Evolutionary conservation across 2,797 vertebrate genomes (phyloP).

Genomic region (Scyliorhinus canicula): DNA sequence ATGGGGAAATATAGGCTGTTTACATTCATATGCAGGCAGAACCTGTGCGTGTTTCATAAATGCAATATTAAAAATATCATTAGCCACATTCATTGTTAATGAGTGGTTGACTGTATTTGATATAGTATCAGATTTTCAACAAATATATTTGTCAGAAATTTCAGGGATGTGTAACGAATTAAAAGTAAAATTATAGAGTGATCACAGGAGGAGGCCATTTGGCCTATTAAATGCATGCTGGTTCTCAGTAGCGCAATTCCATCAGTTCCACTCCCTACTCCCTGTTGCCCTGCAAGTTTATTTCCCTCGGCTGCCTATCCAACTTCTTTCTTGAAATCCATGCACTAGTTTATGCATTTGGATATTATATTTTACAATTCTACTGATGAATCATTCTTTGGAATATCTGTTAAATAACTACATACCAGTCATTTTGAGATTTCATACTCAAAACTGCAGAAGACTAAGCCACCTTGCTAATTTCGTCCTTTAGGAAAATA

Average conservation of each 20-base stretch:
- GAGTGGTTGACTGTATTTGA: background rate
- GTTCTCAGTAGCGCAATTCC: background rate
- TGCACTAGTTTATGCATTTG: background rate
- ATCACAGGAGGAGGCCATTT: no score
- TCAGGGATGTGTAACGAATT: constrained; percentile 21
- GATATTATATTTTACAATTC: constrained; percentile 41
- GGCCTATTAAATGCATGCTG: background rate
- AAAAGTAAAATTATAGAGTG: background rate
- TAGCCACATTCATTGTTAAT: constrained; percentile 38
- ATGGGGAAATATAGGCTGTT: background rate
- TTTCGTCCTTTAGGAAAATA: constrained; percentile 43
- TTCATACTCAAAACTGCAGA: constrained; percentile 40
- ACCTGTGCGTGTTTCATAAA: background rate
- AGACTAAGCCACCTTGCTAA: constrained; percentile 40
- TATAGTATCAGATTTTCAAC: background rate
- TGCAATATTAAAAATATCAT: constrained; percentile 34
- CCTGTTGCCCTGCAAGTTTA: no score
- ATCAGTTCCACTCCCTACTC: background rate
- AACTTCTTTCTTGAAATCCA: background rate
- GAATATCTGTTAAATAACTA: background rate
- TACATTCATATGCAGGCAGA: background rate
- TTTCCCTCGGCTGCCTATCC: no score
- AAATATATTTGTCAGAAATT: background rate
- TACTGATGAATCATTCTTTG: constrained; percentile 35
- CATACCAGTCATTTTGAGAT: constrained; percentile 39